A percentile compares a stretch with the other conserved stretches of the same genome.
Evolutionary conservation across 2,113 vertebrate species (phyloP).

Genomic region (Circaetus gallicus): DNA sequence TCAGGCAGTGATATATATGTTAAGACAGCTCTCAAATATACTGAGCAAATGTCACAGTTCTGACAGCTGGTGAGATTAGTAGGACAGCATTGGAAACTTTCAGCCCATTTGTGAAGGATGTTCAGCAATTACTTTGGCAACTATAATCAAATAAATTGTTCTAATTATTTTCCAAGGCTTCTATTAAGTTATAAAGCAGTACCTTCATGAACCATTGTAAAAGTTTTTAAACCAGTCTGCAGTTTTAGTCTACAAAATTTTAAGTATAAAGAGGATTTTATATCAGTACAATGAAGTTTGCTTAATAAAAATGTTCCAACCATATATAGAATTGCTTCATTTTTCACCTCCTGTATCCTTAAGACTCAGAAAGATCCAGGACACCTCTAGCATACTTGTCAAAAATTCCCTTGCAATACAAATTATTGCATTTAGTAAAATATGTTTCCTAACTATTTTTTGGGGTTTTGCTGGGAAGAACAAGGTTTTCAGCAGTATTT

Average conservation of each 20-base stretch:
- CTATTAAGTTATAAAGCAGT: neutral
- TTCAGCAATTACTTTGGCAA: neutral
- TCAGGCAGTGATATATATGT: neutral
- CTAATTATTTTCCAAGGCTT: neutral
- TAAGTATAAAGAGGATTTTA: neutral
- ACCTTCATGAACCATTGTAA: neutral
- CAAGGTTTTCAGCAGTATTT: neutral
- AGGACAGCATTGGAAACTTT: neutral
- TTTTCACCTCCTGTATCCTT: neutral
- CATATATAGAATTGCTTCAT: neutral
- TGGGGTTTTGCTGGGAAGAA: neutral
- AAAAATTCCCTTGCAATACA: neutral
- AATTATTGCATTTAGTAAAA: neutral
- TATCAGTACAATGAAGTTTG: neutral
- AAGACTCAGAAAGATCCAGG: neutral
- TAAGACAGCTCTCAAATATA: neutral
- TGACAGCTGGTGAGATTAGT: neutral
- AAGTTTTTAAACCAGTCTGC: neutral
- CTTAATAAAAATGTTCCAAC: neutral
- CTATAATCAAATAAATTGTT: neutral
- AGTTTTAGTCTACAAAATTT: neutral
- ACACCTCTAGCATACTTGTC: neutral
- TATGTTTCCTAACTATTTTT: neutral
- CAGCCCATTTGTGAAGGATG: neutral
- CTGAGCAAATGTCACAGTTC: neutral